phyloP scores from a whole-genome alignment of 1,140 invertebrate species.

The Pseudomyrmex pallidus region DNA sequence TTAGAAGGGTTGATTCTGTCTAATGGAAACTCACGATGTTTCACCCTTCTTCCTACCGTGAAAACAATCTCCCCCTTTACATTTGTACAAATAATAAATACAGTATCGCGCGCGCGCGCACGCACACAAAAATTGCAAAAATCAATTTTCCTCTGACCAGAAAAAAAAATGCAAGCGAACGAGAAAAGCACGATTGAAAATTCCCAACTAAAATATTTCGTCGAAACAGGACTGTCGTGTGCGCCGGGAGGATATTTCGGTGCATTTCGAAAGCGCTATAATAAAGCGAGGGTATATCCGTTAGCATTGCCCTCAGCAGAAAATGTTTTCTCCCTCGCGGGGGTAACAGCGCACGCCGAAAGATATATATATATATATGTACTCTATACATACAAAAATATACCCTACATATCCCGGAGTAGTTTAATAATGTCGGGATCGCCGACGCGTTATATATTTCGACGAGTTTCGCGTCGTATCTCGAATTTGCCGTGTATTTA shows the following conservation, averaged over 20 bases:
- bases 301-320: not conserved
- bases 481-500: constrained; percentile 50
- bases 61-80: no score
- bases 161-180: not conserved
- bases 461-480: constrained; percentile 9
- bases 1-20: not conserved
- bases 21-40: not conserved
- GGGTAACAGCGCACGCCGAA: not conserved
- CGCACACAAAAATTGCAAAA: not conserved
- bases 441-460: not conserved
- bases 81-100: not conserved
- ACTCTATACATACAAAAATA: no score
- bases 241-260: not conserved
- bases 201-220: not conserved
- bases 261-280: constrained; percentile 5
- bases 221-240: not conserved
- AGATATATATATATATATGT: constrained; percentile 18
- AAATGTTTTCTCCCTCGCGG: constrained; percentile 25
- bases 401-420: not conserved
- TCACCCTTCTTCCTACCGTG: not conserved
- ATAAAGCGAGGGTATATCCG: constrained; percentile 10
- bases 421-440: constrained; percentile 24
- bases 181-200: not conserved
- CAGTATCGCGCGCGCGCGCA: not conserved
- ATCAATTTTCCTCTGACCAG: not conserved